Base-by-base conservation (phyloP, 2,113 vertebrate genomes). In the Heloderma charlesbogerti region DNA sequence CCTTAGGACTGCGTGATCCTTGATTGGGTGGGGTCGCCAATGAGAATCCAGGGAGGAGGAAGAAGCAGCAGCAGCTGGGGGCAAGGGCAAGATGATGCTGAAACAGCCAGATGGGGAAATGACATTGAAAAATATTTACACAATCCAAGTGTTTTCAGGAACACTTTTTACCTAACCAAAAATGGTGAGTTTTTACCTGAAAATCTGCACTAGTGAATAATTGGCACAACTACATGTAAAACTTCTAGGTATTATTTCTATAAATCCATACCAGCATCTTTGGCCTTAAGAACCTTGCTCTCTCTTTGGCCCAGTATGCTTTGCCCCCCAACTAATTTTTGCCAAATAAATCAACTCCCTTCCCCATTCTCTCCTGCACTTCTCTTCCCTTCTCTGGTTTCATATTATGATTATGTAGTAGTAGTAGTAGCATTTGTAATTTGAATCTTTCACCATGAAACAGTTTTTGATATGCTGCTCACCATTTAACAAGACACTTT, bases 401-500 rank as follows among this genome's bases (percentile, higher is more conserved):
- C 69, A n/a, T 74, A 37, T 87, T 87, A 81, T 54, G 78, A 71
- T 87, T 92, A 45, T 86, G 60, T 63, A 22, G 3, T 72, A 71
- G 60, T 89, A 81, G 45, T 83, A 71, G 86, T 93, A 71, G 84
- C 69, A 74, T 89, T 92, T 80, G 80, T 88, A 60, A n/a, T 78
- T 84, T 63, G 90, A 75, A 18, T 89, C 90, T 86, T 87, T 88
- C 93, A 91, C 72, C 92, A 94, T 91, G 48, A 7, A 74, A 95
- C 91, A 2, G 0, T 1, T 48, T 75, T 79, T 1, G 94, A 85
- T 92, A 95, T 48, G 90, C 87, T 90, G 69, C 90, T 84, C 0
- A 0, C 91, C 89, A 80, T 92, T 94, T 90, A 95, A 94, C 88
- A 83, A 29, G n/a, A 6, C 7, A 81, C 86, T 85, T 93, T 94